These are phyloP conservation scores for Mustela nigripes DNA, from an alignment of 2,113 vertebrate genomes.

Conservation along the genomic window DNA sequence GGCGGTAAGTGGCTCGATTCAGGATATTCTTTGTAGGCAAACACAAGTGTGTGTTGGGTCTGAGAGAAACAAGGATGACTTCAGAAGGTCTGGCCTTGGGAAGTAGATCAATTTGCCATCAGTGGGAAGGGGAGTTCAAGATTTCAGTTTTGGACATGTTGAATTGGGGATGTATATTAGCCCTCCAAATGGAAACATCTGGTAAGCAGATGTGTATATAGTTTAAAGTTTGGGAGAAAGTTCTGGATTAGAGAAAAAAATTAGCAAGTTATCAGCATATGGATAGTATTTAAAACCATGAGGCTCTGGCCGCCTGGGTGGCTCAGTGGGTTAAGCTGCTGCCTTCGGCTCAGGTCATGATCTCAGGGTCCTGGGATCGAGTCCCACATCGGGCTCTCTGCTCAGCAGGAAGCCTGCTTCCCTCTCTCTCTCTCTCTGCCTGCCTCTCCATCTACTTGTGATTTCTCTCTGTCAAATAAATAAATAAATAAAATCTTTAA, in stretches of 20 bases:
- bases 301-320: neutral
- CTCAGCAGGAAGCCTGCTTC: too few relatives aligned
- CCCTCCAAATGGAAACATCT: neutral
- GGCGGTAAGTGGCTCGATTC: neutral
- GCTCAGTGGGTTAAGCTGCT: too few relatives aligned
- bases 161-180: neutral
- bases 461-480: too few relatives aligned
- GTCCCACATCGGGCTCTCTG: too few relatives aligned
- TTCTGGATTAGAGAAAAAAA: neutral
- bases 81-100: neutral
- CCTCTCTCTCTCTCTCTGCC: too few relatives aligned
- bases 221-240: neutral
- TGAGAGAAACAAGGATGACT: neutral
- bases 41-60: neutral
- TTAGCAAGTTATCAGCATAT: neutral
- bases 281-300: neutral
- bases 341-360: too few relatives aligned
- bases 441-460: too few relatives aligned
- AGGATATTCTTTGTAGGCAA: neutral
- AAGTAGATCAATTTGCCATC: neutral
- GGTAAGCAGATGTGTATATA: neutral
- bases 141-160: neutral
- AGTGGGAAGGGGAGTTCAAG: neutral
- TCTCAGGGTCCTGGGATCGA: too few relatives aligned
- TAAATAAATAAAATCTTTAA: too few relatives aligned